These are phyloP conservation scores for Drosophila buzzatii DNA, from an alignment of 2,888 invertebrate genomes.

Conservation along the genomic window DNA sequence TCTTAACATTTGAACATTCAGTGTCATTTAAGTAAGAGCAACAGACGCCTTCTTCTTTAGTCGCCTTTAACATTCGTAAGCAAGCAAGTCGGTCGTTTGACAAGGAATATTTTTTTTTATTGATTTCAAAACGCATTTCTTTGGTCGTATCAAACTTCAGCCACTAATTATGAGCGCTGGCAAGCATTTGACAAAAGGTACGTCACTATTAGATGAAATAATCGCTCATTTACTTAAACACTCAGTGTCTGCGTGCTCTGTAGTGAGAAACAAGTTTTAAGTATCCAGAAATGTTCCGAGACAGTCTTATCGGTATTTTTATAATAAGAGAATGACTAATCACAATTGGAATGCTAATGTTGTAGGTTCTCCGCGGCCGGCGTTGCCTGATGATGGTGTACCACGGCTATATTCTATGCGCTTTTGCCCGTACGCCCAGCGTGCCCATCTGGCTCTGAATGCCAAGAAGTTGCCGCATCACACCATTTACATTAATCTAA, in stretches of 20 bases:
- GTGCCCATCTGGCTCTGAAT: slow-evolving; percentile 90
- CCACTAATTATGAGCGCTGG: slow-evolving; percentile 53
- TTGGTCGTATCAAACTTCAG: slow-evolving; percentile 26
- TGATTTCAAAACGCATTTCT: slow-evolving; percentile 16
- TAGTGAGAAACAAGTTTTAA: slow-evolving; percentile 28
- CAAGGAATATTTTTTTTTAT: neutral
- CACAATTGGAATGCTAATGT: neutral
- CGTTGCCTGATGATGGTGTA: slow-evolving; percentile 87
- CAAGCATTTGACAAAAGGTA: slow-evolving; percentile 68
- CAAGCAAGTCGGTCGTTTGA: neutral
- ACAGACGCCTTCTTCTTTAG: slow-evolving; percentile 15
- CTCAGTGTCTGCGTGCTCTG: slow-evolving; percentile 1
- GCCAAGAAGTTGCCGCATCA: slow-evolving; percentile 93
- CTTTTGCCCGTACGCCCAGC: slow-evolving; percentile 93
- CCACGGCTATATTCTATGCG: slow-evolving; percentile 93
- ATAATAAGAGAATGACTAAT: slow-evolving; percentile 2
- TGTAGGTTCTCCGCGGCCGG: slow-evolving; percentile 89
- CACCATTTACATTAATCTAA: slow-evolving; percentile 90
- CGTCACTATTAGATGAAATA: neutral
- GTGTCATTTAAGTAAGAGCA: slow-evolving; percentile 16
- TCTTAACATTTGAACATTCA: neutral
- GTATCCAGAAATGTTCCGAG: slow-evolving; percentile 10
- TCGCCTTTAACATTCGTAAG: slow-evolving; percentile 21
- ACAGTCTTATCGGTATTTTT: slow-evolving; percentile 21
- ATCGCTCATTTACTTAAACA: neutral